Evolutionary conservation across 1,140 invertebrate genomes (phyloP).

Genomic region (Drosophila arawakana): DNA sequence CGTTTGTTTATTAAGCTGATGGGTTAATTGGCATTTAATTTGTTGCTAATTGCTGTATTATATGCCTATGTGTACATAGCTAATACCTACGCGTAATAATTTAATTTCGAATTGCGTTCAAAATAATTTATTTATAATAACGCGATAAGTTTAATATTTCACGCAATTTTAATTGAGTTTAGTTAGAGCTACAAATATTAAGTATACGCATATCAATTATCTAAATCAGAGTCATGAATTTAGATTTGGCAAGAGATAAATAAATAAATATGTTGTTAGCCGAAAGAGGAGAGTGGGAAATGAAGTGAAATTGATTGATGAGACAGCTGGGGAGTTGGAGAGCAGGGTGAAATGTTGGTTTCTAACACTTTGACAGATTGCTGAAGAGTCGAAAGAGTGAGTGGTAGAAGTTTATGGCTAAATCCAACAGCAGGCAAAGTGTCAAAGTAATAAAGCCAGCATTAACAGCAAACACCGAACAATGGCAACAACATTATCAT

Average conservation of each 20-base stretch:
- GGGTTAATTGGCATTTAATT: conserved; percentile 78
- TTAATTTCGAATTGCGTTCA: background rate
- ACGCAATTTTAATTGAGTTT: background rate
- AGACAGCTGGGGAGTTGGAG: conserved; percentile 19
- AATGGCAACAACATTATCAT: conserved; percentile 55
- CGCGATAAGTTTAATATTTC: background rate
- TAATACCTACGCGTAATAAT: background rate
- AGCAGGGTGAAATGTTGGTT: conserved; percentile 37
- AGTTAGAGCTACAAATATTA: background rate
- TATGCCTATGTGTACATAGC: background rate
- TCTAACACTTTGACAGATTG: conserved; percentile 80
- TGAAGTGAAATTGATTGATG: conserved; percentile 77
- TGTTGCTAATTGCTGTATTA: conserved; percentile 57
- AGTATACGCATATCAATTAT: conserved; percentile 22
- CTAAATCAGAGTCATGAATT: conserved; percentile 27
- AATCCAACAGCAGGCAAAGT: conserved; percentile 63
- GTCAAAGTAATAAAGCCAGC: conserved; percentile 57
- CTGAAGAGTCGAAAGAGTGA: background rate
- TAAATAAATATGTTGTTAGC: conserved; percentile 49
- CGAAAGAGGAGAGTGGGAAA: conserved; percentile 42
- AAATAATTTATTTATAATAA: background rate
- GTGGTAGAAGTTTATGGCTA: background rate
- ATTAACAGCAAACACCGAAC: conserved; percentile 27
- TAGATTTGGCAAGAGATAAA: conserved; percentile 8
- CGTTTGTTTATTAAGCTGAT: conserved; percentile 54